A percentile compares a stretch with the other conserved stretches of the same genome.
These are phyloP conservation scores for Melanotaenia boesemani DNA, from an alignment of 2,797 vertebrate species.

Conservation along the genomic window DNA sequence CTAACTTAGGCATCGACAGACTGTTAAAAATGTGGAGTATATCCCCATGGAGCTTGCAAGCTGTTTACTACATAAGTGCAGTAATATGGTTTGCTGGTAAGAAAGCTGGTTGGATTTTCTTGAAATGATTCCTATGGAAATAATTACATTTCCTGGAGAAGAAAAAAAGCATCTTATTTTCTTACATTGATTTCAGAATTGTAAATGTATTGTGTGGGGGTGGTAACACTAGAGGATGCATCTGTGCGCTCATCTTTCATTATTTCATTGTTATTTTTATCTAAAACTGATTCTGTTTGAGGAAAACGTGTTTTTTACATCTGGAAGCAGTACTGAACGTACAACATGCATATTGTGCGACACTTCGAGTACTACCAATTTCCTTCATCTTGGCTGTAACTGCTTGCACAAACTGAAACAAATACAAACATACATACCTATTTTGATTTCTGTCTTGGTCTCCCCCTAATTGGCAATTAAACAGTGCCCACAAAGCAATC, in stretches of 20 bases:
- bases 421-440: conserved; percentile 46
- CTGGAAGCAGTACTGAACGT: not conserved
- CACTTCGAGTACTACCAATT: conserved; percentile 20
- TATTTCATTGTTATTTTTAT: not conserved
- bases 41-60: not conserved
- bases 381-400: conserved; percentile 19
- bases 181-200: conserved; percentile 10
- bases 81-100: not conserved
- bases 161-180: not conserved
- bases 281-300: not conserved
- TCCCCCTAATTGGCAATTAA: conserved; percentile 85
- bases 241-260: not conserved
- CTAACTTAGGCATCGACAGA: not conserved
- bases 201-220: conserved; percentile 10
- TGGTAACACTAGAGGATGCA: not conserved
- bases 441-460: conserved; percentile 77
- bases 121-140: not conserved
- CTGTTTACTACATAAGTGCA: not conserved
- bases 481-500: conserved; percentile 83
- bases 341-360: conserved; percentile 23
- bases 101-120: conserved; percentile 5
- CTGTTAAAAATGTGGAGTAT: not conserved
- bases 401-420: conserved; percentile 22
- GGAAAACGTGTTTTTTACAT: not conserved
- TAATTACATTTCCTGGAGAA: conserved; percentile 2